Evolutionary conservation across 2,888 invertebrate species (phyloP), one percentile per base, ranked within the genome.

Genomic region (Dicycla oo): DNA sequence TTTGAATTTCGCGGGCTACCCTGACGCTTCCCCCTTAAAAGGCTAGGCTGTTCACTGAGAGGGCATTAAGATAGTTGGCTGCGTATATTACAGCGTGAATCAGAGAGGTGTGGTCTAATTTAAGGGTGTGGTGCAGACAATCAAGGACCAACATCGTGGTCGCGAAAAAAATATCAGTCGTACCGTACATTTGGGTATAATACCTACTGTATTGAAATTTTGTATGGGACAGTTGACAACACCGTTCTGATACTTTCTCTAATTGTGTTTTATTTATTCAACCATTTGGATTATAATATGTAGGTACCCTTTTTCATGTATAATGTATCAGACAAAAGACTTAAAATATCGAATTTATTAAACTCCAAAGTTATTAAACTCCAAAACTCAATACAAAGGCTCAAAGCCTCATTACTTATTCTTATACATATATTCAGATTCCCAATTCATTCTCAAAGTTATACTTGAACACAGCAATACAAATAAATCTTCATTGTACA

Each of bases 401-500:
- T 47, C 56, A 6, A 51, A 63, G 15, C 43, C 65, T 62, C 67
- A 76, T 66, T 72, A 73, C 64, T 80, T 68, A 81, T 73, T 64
- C 58, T 76, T 69, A 63, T 23, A 62, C 61, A 53, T 69, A 60
- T 67, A 76, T 69, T 57, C 66, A 64, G 67, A 81, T 72, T 54
- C 72, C 40, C 69, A 56, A 80, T 80, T 78, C 61, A 80, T 80
- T 80, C 64, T 69, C 74, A 57, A 80, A 80, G 69, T 80, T 80
- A 74, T 65, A 81, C 69, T 81, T 73, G 73, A 69, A 71, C 69
- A 70, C 51, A 75, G 72, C 45, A 65, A 81, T 81, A 81, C 83
- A 84, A 85, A 84, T 84, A 84, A 82, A 84, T 84, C 71, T 81
- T 75, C 76, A 81, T 76, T 73, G 83, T 75, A 73, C 76, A 79